These are phyloP conservation scores for Drosophila monieri DNA, from an alignment of 2,888 invertebrate genomes.

Conservation along the genomic window DNA sequence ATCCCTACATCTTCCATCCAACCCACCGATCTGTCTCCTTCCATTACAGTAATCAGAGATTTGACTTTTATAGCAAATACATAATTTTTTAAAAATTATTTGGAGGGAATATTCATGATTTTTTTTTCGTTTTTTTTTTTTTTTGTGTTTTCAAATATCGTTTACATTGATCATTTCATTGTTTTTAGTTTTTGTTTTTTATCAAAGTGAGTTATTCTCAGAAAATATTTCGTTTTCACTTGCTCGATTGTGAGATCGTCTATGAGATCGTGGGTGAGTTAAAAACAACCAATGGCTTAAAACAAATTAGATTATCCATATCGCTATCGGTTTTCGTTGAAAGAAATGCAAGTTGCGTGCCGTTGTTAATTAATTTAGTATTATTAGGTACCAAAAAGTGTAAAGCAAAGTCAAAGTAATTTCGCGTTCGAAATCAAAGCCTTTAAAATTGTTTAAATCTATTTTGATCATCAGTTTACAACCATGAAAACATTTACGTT, in stretches of 20 bases:
- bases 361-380: conserved; percentile 24
- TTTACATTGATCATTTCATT: conserved; percentile 51
- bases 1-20: conserved; percentile 22
- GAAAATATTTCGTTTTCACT: conserved; percentile 33
- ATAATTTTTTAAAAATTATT: conserved; percentile 82
- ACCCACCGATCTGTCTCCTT: conserved; percentile 12
- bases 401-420: conserved; percentile 57
- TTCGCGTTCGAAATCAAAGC: conserved; percentile 52
- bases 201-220: conserved; percentile 45
- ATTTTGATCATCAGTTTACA: conserved; percentile 83
- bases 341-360: conserved; percentile 46
- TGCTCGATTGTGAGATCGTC: conserved; percentile 18
- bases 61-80: conserved; percentile 64
- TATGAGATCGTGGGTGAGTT: conserved; percentile 47
- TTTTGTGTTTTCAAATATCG: conserved; percentile 62
- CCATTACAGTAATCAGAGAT: conserved; percentile 67
- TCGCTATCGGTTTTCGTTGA: conserved; percentile 38
- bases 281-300: conserved; percentile 43
- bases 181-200: conserved; percentile 13
- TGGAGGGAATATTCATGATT: conserved; percentile 83
- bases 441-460: conserved; percentile 63
- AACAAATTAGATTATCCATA: conserved; percentile 43
- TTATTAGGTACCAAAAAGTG: conserved; percentile 52
- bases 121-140: conserved; percentile 24
- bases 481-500: conserved; percentile 79